Evolutionary conservation across 1,140 invertebrate genomes (phyloP), one percentile per base, ranked within the genome.

Genomic region (Oncopeltus fasciatus): DNA sequence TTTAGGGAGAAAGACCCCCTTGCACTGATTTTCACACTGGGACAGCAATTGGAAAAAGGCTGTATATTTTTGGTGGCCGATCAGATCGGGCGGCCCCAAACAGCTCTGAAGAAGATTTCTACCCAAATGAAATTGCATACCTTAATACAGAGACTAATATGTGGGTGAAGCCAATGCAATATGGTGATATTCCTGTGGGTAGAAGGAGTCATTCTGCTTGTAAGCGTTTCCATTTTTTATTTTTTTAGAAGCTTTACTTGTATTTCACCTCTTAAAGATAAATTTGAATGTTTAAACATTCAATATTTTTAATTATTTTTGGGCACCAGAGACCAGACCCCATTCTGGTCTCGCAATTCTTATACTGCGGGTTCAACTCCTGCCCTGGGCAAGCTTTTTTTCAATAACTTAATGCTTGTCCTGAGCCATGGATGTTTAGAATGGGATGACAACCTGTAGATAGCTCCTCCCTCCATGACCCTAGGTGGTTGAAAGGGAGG

Each of bases 11-110:
- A 28, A 68, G 79, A 64, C 88, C 90, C 26, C 77, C 79, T 18
- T 83, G 85, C 71, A 75, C 91, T 66, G 92, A 95, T 75, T 95
- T 95, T 71, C 90, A 94, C 71, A 84, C 92, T 1, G 85, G 90
- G 0, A 84, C 86, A 12, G 81, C 82, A 51, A 74, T 90, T 67
- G 80, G 80, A 60, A 74, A 81, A 67, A 76, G 78, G 64, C 92
- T 94, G 84, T 92, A 88, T 70, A 77, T 94, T 44, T 94, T 89
- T 75, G 92, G 92, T 24, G 92, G 92, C 0, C 75, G 92, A 56
- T 85, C 87, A 59, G 82, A 87, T 69, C 70, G 76, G 46, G 74
- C 81, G 44, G 82, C 81, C 64, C 78, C 83, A 33, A 80, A 80
- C 70, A 81, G 81, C 70, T 77, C 78, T 57, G 77, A 81, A 67